phyloP scores from a whole-genome alignment of 1,140 invertebrate species.

The Eumeta japonica region DNA sequence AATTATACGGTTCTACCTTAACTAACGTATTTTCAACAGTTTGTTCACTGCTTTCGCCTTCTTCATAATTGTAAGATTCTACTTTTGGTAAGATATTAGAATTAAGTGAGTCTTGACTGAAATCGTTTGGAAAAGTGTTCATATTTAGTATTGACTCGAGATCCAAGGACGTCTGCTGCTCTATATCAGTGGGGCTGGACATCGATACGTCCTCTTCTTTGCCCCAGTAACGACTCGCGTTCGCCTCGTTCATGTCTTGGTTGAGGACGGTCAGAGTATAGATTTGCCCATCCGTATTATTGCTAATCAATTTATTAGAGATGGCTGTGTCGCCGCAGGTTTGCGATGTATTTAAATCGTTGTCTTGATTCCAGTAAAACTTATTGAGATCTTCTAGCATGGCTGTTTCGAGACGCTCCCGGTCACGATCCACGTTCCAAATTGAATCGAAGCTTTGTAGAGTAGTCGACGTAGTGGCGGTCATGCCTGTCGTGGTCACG shows the following conservation, averaged over 20 bases:
- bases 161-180: conserved; percentile 61
- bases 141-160: conserved; percentile 67
- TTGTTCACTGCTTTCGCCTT: conserved; percentile 60
- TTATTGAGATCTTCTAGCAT: conserved; percentile 79
- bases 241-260: conserved; percentile 60
- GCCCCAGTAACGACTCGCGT: conserved; percentile 47
- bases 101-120: conserved; percentile 38
- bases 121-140: conserved; percentile 59
- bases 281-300: conserved; percentile 61
- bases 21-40: conserved; percentile 62
- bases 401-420: conserved; percentile 66
- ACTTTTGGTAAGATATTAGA: conserved; percentile 58
- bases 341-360: conserved; percentile 55
- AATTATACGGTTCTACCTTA: conserved; percentile 65
- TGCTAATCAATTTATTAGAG: conserved; percentile 55
- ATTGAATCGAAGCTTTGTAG: conserved; percentile 63
- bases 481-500: conserved; percentile 28
- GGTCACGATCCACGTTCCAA: conserved; percentile 71
- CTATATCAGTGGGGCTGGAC: conserved; percentile 59
- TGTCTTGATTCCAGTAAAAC: conserved; percentile 72
- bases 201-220: conserved; percentile 61
- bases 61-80: conserved; percentile 63
- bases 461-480: conserved; percentile 44
- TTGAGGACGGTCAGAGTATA: conserved; percentile 69
- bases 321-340: conserved; percentile 47